Evolutionary conservation across 2,797 vertebrate genomes (phyloP).

Genomic region (Aotus griseimembra): DNA sequence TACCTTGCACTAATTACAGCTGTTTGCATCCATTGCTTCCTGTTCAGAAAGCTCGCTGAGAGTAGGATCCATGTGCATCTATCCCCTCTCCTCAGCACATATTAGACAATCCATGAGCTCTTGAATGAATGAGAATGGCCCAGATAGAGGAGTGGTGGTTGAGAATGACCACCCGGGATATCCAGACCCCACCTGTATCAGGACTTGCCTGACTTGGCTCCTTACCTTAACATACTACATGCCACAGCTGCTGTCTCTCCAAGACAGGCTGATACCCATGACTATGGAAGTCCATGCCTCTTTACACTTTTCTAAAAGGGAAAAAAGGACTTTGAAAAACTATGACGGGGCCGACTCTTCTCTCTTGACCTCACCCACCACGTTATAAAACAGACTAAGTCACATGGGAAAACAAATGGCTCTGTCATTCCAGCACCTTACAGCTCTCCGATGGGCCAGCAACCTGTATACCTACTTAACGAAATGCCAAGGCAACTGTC

Average conservation of each 20-base stretch:
- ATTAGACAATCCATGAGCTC: neutral
- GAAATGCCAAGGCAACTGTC: neutral
- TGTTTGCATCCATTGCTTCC: neutral
- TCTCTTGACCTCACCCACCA: neutral
- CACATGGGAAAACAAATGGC: neutral
- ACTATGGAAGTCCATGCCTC: neutral
- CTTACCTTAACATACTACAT: neutral
- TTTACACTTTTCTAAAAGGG: neutral
- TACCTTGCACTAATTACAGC: neutral
- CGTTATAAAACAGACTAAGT: neutral
- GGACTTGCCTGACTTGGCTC: neutral
- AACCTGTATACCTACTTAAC: neutral
- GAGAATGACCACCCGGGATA: rapidly evolving
- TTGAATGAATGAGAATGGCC: neutral
- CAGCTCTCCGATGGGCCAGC: neutral
- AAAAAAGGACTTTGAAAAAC: neutral
- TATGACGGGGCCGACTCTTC: neutral
- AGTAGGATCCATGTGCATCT: neutral
- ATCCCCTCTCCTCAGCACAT: neutral
- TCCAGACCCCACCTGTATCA: neutral
- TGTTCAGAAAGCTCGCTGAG: neutral
- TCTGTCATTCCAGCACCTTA: neutral
- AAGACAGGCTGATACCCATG: neutral
- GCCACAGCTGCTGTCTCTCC: constrained; percentile 47
- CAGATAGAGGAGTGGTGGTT: neutral